These are phyloP conservation scores for Tinamus guttatus DNA, from an alignment of 2,113 vertebrate genomes.

Conservation along the genomic window DNA sequence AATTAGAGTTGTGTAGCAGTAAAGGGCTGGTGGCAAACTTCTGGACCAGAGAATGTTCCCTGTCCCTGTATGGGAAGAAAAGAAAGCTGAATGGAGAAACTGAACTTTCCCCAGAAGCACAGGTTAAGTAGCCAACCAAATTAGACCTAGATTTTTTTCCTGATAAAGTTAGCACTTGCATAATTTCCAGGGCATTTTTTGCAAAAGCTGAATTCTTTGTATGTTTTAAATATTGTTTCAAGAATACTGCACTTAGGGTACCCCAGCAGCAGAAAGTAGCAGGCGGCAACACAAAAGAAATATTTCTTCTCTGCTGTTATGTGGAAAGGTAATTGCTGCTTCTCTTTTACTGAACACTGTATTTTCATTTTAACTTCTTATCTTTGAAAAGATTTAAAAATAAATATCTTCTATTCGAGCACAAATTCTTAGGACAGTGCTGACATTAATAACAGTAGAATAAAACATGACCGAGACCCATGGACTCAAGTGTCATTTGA, in stretches of 20 bases:
- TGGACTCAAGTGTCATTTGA: not conserved
- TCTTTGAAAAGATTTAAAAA: not conserved
- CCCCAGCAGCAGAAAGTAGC: not conserved
- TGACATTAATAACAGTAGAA: no score
- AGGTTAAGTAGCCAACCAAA: not conserved
- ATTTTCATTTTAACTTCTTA: not conserved
- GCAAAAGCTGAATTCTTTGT: not conserved
- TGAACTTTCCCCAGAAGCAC: not conserved
- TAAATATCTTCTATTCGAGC: accelerated
- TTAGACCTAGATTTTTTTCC: not conserved
- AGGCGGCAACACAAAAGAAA: not conserved
- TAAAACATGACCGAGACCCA: no score
- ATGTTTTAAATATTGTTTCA: not conserved
- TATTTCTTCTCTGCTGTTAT: not conserved
- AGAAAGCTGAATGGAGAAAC: accelerated
- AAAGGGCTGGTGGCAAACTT: not conserved
- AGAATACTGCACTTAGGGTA: accelerated
- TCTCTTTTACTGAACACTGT: not conserved
- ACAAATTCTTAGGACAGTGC: not conserved
- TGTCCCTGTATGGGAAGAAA: not conserved
- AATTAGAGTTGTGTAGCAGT: not conserved
- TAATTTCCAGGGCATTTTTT: not conserved
- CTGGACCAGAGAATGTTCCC: accelerated
- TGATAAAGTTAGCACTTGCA: not conserved
- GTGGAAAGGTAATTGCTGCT: accelerated